phyloP scores from a whole-genome alignment of 2,113 vertebrate genomes.

The Toxotes chatareus region DNA sequence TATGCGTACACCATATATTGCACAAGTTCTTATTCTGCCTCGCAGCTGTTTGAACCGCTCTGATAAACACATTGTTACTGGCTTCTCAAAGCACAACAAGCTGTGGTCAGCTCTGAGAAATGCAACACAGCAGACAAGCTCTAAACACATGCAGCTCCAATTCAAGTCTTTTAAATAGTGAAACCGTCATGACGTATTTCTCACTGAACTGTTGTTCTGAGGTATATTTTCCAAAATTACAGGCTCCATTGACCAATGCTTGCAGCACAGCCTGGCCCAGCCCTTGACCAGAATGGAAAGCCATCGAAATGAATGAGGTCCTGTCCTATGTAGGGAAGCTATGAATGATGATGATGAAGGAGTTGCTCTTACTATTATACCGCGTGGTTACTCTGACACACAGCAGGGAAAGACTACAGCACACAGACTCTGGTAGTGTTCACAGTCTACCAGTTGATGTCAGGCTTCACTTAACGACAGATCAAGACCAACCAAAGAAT shows the following conservation, averaged over 20 bases:
- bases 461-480: constrained; percentile 14
- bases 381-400: constrained; percentile 17
- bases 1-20: not conserved
- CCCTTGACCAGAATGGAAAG: constrained; percentile 28
- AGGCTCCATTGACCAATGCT: constrained; percentile 19
- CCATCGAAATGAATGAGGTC: constrained; percentile 7
- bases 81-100: constrained; percentile 3
- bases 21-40: constrained; percentile 10
- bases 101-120: not conserved
- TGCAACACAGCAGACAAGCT: not conserved
- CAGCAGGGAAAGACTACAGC: not conserved
- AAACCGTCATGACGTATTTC: not conserved
- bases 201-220: constrained; percentile 13
- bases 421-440: not conserved
- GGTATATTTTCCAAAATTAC: constrained; percentile 47
- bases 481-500: not conserved
- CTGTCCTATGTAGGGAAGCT: constrained; percentile 10
- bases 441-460: constrained; percentile 34
- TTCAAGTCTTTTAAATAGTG: constrained; percentile 3
- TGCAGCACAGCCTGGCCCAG: not conserved
- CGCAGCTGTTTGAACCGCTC: constrained; percentile 6
- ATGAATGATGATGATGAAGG: constrained; percentile 18
- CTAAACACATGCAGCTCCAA: not conserved
- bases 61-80: constrained; percentile 14
- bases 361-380: constrained; percentile 5